A percentile compares a stretch with the other conserved stretches of the same genome.
Evolutionary conservation across 2,113 vertebrate species (phyloP).

Genomic region (Andinoacara biseriatus): DNA sequence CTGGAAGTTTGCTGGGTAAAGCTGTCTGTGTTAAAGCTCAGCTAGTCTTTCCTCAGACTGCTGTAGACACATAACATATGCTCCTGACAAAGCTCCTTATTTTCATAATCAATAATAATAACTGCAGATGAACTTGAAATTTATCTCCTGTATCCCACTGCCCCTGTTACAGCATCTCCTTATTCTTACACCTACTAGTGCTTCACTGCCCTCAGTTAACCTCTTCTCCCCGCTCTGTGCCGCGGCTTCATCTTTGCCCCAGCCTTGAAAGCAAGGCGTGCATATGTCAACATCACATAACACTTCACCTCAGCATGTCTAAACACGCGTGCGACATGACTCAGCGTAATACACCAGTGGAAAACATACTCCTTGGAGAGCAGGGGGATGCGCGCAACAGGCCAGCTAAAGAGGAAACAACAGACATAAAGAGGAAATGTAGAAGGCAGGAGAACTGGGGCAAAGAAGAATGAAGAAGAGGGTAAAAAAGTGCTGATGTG

Average conservation of each 20-base stretch:
- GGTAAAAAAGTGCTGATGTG: slow-evolving; percentile 11
- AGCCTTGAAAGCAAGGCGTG: slow-evolving; percentile 24
- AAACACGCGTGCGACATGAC: slow-evolving; percentile 68
- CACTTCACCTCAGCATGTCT: slow-evolving; percentile 50
- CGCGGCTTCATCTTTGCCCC: slow-evolving; percentile 19
- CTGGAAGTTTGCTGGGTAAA: neutral
- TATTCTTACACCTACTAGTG: neutral
- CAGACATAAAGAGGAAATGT: slow-evolving; percentile 9
- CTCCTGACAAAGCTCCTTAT: slow-evolving; percentile 12
- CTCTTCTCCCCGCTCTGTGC: slow-evolving; percentile 29
- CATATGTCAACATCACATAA: slow-evolving; percentile 61
- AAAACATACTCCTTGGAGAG: slow-evolving; percentile 62
- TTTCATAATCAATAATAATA: slow-evolving; percentile 44
- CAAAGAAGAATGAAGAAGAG: neutral
- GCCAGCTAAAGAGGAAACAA: slow-evolving; percentile 34
- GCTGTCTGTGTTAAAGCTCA: slow-evolving; percentile 2
- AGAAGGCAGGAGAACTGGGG: neutral
- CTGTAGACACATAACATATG: neutral
- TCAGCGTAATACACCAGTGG: slow-evolving; percentile 46
- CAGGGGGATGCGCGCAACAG: slow-evolving; percentile 23
- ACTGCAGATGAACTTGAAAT: slow-evolving; percentile 15
- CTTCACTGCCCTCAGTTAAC: slow-evolving; percentile 46
- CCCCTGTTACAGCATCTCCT: slow-evolving; percentile 9
- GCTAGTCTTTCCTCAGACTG: neutral
- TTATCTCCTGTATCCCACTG: neutral